phyloP scores from a whole-genome alignment of 2,797 vertebrate species.

The Gobio occitaniae region DNA sequence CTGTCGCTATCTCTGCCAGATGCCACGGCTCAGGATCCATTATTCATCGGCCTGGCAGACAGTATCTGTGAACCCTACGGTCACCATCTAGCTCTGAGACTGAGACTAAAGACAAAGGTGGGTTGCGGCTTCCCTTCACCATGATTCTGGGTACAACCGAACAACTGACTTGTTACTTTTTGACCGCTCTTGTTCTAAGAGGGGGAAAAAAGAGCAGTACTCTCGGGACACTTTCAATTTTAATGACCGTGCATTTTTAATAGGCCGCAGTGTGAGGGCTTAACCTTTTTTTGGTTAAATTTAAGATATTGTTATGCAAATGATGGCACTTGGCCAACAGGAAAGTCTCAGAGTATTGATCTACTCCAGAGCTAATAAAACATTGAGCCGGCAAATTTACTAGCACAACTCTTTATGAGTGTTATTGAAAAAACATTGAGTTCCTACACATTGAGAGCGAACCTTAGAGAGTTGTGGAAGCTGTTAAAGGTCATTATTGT shows the following conservation, averaged over 20 bases:
- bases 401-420: conserved; percentile 16
- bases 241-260: background rate
- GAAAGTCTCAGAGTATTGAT: conserved; percentile 6
- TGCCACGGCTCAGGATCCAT: conserved; percentile 44
- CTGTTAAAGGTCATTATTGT: conserved; percentile 54
- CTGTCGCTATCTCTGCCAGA: conserved; percentile 36
- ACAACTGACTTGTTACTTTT: background rate
- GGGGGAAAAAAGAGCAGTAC: background rate
- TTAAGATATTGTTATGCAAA: conserved; percentile 1
- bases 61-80: conserved; percentile 22
- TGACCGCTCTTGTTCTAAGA: background rate
- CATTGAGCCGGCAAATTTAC: conserved; percentile 1
- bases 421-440: conserved; percentile 34
- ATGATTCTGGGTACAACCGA: background rate
- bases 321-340: background rate
- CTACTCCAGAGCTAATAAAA: conserved; percentile 12
- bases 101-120: conserved; percentile 35
- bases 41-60: conserved; percentile 48
- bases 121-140: background rate
- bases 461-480: conserved; percentile 34
- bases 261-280: background rate
- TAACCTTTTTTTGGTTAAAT: background rate
- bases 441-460: conserved; percentile 14
- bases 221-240: background rate
- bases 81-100: conserved; percentile 32